These are phyloP conservation scores for Acrobasis consociella DNA, from an alignment of 2,888 invertebrate species.

Conservation along the genomic window DNA sequence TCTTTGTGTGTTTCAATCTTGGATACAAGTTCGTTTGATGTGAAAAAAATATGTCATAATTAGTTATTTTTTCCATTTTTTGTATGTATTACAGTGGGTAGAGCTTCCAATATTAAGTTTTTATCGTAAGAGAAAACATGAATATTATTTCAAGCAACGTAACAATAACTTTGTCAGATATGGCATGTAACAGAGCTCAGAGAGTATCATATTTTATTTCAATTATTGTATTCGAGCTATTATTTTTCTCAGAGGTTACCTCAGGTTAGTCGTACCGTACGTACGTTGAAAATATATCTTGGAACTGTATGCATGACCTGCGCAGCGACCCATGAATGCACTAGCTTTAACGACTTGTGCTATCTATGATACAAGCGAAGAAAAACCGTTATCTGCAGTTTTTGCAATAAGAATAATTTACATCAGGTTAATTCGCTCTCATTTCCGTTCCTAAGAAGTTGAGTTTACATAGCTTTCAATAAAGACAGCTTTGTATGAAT, in stretches of 20 bases:
- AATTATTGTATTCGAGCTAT: neutral
- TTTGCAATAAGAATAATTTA: no score
- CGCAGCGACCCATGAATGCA: constrained; percentile 55
- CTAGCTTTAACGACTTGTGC: constrained; percentile 7
- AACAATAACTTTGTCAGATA: neutral
- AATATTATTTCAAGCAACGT: neutral
- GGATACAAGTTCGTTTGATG: neutral
- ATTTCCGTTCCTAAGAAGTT: no score
- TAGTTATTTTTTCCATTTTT: neutral
- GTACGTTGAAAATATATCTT: neutral
- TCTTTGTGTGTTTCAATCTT: neutral
- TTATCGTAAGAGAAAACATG: no score
- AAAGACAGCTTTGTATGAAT: no score
- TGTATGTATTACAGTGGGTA: neutral
- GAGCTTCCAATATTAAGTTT: no score
- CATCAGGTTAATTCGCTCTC: no score
- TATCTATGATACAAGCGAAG: neutral
- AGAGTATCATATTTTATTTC: neutral
- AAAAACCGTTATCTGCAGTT: no score
- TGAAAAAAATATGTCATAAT: neutral
- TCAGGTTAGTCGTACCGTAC: neutral
- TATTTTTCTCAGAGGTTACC: neutral
- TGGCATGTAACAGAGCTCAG: no score
- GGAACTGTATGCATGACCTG: constrained; percentile 50
- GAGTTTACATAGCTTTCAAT: no score